phyloP scores from a whole-genome alignment of 2,888 invertebrate genomes.

The Tetragnatha montana region DNA sequence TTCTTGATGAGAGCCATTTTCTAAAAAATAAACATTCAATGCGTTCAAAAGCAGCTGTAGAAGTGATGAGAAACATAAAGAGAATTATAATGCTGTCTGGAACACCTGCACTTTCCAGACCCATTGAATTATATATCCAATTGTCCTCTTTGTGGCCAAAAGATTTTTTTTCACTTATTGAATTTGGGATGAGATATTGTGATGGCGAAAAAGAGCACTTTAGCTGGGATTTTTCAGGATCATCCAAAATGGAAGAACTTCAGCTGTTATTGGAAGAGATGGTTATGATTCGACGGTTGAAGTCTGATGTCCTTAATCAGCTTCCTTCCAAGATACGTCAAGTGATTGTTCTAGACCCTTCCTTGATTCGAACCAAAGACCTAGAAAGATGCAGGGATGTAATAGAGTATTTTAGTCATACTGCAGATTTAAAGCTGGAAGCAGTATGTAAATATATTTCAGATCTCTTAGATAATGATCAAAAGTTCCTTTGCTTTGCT shows the following conservation, averaged over 20 bases:
- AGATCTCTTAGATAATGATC: conserved; percentile 82
- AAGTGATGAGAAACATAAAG: conserved; percentile 80
- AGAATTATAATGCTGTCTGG: conserved; percentile 91
- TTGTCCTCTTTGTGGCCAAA: conserved; percentile 84
- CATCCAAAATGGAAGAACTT: conserved; percentile 88
- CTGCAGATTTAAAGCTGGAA: conserved; percentile 85
- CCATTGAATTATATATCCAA: conserved; percentile 91
- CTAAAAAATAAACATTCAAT: conserved; percentile 87
- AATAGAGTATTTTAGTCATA: conserved; percentile 87
- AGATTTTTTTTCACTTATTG: conserved; percentile 81
- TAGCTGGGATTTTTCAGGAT: conserved; percentile 88
- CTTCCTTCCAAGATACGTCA: conserved; percentile 90
- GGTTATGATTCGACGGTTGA: conserved; percentile 92
- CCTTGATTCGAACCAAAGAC: conserved; percentile 79
- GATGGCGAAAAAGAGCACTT: conserved; percentile 81
- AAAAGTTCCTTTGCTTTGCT: conserved; percentile 94
- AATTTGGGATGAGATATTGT: conserved; percentile 88
- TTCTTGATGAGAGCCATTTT: conserved; percentile 92
- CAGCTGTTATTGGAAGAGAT: conserved; percentile 80
- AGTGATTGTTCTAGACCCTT: conserved; percentile 85
- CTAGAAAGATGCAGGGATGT: conserved; percentile 81
- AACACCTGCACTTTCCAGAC: conserved; percentile 95
- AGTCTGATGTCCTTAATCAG: conserved; percentile 88
- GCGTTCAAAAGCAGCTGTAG: conserved; percentile 77
- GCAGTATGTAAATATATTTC: conserved; percentile 89